Evolutionary conservation across 2,888 invertebrate species (phyloP).

Genomic region (Rutpela maculata): DNA sequence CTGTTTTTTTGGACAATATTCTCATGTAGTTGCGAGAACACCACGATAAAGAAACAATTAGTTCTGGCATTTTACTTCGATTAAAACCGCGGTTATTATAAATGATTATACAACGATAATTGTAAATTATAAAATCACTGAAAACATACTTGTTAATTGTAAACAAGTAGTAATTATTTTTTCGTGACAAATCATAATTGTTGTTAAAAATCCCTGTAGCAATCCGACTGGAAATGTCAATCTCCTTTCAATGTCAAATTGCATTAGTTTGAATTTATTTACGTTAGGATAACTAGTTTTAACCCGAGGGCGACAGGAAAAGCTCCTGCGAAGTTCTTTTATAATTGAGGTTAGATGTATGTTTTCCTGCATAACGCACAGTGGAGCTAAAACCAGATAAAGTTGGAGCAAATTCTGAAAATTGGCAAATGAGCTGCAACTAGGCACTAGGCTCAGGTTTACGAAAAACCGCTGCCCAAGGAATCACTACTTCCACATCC

Average conservation of each 20-base stretch:
- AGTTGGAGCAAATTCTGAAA: too few species aligned
- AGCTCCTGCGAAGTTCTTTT: too few species aligned
- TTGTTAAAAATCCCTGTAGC: not conserved
- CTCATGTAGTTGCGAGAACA: too few species aligned
- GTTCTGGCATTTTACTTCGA: not conserved
- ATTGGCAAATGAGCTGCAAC: too few species aligned
- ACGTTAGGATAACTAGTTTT: not conserved
- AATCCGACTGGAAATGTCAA: not conserved
- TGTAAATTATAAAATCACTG: not conserved
- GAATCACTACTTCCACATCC: too few species aligned
- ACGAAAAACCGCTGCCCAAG: too few species aligned
- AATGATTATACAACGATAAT: not conserved
- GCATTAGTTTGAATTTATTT: not conserved
- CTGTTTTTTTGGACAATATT: too few species aligned
- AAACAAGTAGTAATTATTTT: not conserved
- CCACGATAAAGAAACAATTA: not conserved
- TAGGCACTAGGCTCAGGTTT: too few species aligned
- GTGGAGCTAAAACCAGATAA: too few species aligned
- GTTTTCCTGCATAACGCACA: too few species aligned
- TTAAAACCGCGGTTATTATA: not conserved
- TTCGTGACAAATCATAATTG: not conserved
- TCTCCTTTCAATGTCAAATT: not conserved
- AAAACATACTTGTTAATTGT: not conserved
- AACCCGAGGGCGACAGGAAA: not conserved
- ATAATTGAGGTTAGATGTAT: too few species aligned